Percentiles rank a stretch among this genome's conserved stretches.
Conservation (phyloP, 30 jellyfish, hydroid and myxozoan genomes). For the Clytia hemisphaerica region DNA sequence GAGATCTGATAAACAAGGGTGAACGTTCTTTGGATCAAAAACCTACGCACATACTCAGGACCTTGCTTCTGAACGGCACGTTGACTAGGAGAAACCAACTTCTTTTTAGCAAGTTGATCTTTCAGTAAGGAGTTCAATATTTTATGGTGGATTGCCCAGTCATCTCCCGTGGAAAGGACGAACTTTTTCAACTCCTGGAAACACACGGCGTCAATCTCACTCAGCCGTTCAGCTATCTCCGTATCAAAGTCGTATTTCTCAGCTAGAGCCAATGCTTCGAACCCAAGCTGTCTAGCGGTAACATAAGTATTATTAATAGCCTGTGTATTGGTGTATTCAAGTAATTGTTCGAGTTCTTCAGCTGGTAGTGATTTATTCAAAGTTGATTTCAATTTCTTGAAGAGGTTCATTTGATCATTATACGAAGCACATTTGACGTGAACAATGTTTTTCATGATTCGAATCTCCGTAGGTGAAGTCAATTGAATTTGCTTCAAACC, state of each 20-base stretch:
- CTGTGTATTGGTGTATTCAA: conserved; percentile 52
- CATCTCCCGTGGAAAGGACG: conserved; percentile 33
- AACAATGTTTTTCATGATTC: conserved; percentile 36
- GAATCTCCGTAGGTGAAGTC: conserved; percentile 40
- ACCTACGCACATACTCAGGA: conserved; percentile 2
- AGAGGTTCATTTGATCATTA: conserved; percentile 37
- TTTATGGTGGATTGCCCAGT: conserved; percentile 60
- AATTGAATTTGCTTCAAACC: conserved; percentile 35
- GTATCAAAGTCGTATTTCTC: conserved; percentile 31
- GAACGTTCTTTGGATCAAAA: conserved; percentile 36
- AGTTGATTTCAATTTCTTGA: conserved; percentile 44
- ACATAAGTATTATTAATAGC: conserved; percentile 60
- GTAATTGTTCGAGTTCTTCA: conserved; percentile 37
- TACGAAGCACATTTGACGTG: conserved; percentile 25
- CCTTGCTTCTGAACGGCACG: not conserved
- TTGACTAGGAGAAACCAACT: conserved; percentile 37
- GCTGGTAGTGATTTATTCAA: conserved; percentile 57
- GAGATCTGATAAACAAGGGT: conserved; percentile 39
- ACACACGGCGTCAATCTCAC: conserved; percentile 67
- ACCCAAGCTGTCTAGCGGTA: conserved; percentile 67
- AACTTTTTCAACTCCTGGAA: conserved; percentile 41
- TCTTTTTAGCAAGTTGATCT: conserved; percentile 32
- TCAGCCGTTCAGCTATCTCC: conserved; percentile 40
- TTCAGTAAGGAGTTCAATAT: conserved; percentile 32
- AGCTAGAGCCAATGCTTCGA: conserved; percentile 54